phyloP scores from a whole-genome alignment of 2,888 invertebrate genomes.

The Aphodius granarius region DNA sequence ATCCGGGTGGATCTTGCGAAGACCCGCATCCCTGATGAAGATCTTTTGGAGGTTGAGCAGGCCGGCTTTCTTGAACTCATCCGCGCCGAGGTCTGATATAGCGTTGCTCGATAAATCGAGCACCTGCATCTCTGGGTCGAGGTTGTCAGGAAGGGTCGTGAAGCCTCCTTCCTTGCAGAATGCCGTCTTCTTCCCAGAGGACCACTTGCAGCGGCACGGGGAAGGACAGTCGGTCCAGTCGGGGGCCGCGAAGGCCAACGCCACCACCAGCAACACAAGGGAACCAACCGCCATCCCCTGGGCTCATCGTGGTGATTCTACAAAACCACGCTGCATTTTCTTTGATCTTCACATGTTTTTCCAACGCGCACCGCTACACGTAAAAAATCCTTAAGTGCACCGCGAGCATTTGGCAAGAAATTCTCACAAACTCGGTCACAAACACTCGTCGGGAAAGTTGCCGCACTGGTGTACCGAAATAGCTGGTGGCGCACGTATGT shows the following conservation, averaged over 20 bases:
- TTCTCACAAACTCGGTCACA: not conserved
- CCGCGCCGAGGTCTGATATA: conserved; percentile 72
- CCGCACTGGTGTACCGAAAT: not conserved
- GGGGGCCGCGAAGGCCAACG: conserved; percentile 60
- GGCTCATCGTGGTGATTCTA: conserved; percentile 45
- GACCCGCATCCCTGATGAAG: conserved; percentile 74
- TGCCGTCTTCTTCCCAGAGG: conserved; percentile 87
- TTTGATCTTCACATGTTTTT: not conserved
- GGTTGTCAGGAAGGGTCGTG: conserved; percentile 71
- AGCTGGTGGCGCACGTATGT: not conserved
- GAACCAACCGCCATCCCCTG: conserved; percentile 50
- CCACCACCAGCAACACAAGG: conserved; percentile 48
- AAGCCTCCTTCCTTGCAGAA: conserved; percentile 81
- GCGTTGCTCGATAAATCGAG: conserved; percentile 82
- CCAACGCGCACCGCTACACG: not conserved
- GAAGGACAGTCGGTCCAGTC: conserved; percentile 90
- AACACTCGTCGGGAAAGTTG: not conserved
- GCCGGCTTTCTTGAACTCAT: conserved; percentile 77
- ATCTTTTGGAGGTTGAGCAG: conserved; percentile 83
- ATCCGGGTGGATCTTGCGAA: conserved; percentile 76
- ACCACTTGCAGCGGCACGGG: conserved; percentile 90
- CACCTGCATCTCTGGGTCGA: conserved; percentile 80
- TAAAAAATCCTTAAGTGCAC: not conserved
- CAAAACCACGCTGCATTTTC: not conserved
- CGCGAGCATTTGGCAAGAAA: not conserved